A percentile compares a stretch with the other conserved stretches of the same genome.
These are phyloP conservation scores for Oreotragus oreotragus DNA, from an alignment of 2,113 vertebrate species.

Conservation along the genomic window DNA sequence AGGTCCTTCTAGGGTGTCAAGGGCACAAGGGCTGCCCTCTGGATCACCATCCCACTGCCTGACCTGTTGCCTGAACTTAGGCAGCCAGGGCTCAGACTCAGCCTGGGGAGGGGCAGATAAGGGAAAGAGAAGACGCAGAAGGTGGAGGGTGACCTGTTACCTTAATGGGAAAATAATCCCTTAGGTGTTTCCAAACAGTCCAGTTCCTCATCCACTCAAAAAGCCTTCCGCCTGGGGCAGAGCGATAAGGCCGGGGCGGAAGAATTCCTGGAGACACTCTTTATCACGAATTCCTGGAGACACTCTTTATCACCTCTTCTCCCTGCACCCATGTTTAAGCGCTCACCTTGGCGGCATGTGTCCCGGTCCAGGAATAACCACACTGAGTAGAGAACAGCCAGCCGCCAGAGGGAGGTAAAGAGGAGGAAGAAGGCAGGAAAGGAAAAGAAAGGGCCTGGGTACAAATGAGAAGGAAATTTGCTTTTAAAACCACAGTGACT, in stretches of 20 bases:
- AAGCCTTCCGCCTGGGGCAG: background rate
- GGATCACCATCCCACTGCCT: background rate
- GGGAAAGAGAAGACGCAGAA: background rate
- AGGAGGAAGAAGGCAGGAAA: background rate
- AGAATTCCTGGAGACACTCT: background rate
- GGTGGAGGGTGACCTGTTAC: background rate
- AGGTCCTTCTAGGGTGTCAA: background rate
- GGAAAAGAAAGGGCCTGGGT: background rate
- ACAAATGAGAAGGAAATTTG: background rate
- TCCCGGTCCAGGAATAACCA: background rate
- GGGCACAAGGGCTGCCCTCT: no score
- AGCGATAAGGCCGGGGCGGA: background rate
- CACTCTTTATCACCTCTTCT: background rate
- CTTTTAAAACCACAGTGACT: background rate
- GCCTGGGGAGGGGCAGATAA: background rate
- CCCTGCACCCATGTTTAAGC: fast-evolving
- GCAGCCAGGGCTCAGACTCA: background rate
- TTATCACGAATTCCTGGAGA: background rate
- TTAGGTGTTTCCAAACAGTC: background rate
- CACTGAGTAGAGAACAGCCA: background rate
- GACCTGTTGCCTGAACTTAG: background rate
- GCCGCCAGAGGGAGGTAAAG: background rate
- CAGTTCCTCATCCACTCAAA: background rate
- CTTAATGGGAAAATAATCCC: background rate
- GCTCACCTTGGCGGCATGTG: background rate